Conservation (phyloP, 2,797 vertebrate species). For the Anguilla pacifica region DNA sequence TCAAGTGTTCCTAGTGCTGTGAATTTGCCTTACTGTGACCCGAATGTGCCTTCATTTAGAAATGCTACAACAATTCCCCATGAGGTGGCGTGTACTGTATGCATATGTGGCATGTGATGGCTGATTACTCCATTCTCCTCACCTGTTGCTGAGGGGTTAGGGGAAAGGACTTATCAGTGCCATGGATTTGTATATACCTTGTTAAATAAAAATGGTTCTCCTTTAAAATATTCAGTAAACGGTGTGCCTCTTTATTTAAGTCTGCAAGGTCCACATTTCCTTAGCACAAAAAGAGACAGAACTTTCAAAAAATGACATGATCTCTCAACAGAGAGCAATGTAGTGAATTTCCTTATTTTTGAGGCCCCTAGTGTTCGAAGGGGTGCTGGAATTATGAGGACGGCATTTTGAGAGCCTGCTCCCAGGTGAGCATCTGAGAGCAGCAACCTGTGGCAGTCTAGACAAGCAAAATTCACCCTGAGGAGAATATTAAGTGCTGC, state of each 20-base stretch:
- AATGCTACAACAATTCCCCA: slow-evolving; percentile 57
- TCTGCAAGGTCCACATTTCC: neutral
- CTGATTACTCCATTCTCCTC: slow-evolving; percentile 50
- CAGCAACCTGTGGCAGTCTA: slow-evolving; percentile 4
- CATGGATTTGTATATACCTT: slow-evolving; percentile 65
- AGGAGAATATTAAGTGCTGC: slow-evolving; percentile 7
- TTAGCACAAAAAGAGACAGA: neutral
- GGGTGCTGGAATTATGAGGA: neutral
- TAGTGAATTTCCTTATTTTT: neutral
- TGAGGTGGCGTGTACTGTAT: slow-evolving; percentile 13
- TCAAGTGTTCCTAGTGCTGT: slow-evolving; percentile 71
- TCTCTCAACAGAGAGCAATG: neutral
- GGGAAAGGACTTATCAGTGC: slow-evolving; percentile 59
- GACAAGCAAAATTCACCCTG: slow-evolving; percentile 12
- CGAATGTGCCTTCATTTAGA: slow-evolving; percentile 81
- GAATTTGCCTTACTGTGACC: slow-evolving; percentile 80
- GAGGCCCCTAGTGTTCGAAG: neutral
- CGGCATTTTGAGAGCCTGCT: neutral
- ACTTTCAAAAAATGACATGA: neutral
- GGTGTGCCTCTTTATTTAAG: slow-evolving; percentile 26
- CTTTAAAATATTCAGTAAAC: slow-evolving; percentile 7
- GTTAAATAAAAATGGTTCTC: slow-evolving; percentile 70
- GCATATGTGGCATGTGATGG: slow-evolving; percentile 54
- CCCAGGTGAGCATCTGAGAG: neutral
- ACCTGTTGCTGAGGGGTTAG: slow-evolving; percentile 65